phyloP scores from a whole-genome alignment of 2,797 vertebrate genomes.

The Eulemur albifrons region DNA sequence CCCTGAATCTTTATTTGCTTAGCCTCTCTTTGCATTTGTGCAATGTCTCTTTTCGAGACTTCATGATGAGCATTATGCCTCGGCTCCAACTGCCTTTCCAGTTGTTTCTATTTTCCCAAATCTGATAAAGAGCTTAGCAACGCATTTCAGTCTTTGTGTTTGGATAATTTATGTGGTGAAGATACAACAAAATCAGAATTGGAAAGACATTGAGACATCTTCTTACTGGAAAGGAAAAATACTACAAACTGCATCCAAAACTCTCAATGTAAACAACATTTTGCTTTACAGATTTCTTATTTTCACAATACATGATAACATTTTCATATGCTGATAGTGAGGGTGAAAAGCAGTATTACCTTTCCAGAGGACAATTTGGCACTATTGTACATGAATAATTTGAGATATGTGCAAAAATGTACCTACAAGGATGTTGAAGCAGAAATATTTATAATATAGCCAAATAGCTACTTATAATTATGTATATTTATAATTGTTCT shows the following conservation, averaged over 20 bases:
- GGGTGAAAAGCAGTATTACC: neutral
- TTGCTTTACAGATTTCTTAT: conserved; percentile 36
- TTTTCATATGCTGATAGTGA: neutral
- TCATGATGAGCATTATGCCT: neutral
- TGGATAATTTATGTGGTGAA: conserved; percentile 43
- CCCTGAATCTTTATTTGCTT: neutral
- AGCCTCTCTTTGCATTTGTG: conserved; percentile 3
- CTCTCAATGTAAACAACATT: conserved; percentile 22
- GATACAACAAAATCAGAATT: conserved; percentile 42
- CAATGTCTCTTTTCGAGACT: neutral
- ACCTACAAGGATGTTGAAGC: neutral
- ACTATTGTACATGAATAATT: neutral
- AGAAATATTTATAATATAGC: neutral
- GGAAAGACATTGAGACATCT: neutral
- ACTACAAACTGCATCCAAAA: neutral
- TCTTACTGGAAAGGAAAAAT: conserved; percentile 32
- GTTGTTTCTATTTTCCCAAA: neutral
- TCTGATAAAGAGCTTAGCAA: conserved; percentile 42
- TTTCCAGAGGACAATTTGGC: conserved; percentile 1
- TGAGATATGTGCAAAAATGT: conserved; percentile 20
- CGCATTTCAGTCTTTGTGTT: conserved; percentile 1
- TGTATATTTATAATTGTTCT: neutral
- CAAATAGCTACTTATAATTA: neutral
- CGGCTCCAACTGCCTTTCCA: neutral
- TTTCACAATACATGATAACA: conserved; percentile 20